Conservation (phyloP, 2,113 vertebrate genomes). For the Cnemophilus loriae region DNA sequence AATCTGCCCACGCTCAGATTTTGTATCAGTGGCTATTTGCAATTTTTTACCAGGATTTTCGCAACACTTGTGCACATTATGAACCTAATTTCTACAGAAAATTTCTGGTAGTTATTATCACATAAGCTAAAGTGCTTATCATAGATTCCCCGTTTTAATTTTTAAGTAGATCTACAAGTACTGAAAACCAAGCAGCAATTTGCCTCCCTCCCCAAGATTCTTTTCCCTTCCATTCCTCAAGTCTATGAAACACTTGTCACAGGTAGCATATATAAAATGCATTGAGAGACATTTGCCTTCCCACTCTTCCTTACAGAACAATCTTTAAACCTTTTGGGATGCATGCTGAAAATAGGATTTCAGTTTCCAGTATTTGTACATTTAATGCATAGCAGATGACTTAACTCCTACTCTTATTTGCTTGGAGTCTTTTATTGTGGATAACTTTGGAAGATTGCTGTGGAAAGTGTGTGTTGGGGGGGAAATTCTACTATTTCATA, state of each 20-base stretch:
- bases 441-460: background rate
- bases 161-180: background rate
- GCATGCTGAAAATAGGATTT: background rate
- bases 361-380: background rate
- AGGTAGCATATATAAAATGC: slow-evolving; percentile 20
- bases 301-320: background rate
- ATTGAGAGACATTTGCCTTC: slow-evolving; percentile 24
- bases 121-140: background rate
- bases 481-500: background rate
- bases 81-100: background rate
- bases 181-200: background rate
- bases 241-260: background rate
- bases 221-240: background rate
- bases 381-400: background rate
- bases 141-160: background rate
- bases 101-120: background rate
- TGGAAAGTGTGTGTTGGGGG: background rate
- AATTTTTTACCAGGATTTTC: background rate
- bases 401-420: background rate
- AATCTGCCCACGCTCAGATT: slow-evolving; percentile 29
- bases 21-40: slow-evolving; percentile 24
- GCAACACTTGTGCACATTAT: background rate
- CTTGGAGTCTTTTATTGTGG: background rate
- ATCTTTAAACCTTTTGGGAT: background rate
- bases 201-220: background rate